Conservation (phyloP, 37 sponge, comb jelly and placozoan genomes). For the Eunapius fragilis region DNA sequence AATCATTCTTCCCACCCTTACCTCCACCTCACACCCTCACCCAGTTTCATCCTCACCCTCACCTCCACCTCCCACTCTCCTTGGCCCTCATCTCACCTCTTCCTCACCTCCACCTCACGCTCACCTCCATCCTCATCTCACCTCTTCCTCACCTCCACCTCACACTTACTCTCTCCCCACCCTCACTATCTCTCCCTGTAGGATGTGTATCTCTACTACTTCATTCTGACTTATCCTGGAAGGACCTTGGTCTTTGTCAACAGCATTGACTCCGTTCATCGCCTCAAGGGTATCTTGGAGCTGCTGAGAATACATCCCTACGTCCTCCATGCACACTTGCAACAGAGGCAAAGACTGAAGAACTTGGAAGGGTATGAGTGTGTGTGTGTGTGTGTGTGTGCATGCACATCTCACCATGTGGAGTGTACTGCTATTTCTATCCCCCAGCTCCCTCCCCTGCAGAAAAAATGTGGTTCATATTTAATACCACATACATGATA, state of each 20-base stretch:
- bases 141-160: too few species aligned
- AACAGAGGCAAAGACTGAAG: slow-evolving; percentile 95
- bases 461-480: too few species aligned
- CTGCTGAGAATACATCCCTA: slow-evolving; percentile 66
- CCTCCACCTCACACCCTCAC: too few species aligned
- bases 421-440: too few species aligned
- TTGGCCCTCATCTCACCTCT: too few species aligned
- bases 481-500: too few species aligned
- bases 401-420: too few species aligned
- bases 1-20: too few species aligned
- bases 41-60: too few species aligned
- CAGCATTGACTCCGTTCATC: slow-evolving; percentile 76
- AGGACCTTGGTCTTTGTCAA: slow-evolving; percentile 93
- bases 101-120: too few species aligned
- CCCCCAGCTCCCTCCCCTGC: too few species aligned
- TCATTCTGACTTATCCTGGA: slow-evolving; percentile 74
- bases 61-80: neutral
- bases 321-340: slow-evolving; percentile 94
- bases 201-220: slow-evolving; percentile 88
- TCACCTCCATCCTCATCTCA: neutral
- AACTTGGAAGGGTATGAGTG: slow-evolving; percentile 83
- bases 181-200: slow-evolving; percentile 6
- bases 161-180: neutral
- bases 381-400: neutral
- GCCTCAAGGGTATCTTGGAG: slow-evolving; percentile 63